Base-by-base conservation (phyloP, 2,113 vertebrate species). In the Poecile atricapillus region DNA sequence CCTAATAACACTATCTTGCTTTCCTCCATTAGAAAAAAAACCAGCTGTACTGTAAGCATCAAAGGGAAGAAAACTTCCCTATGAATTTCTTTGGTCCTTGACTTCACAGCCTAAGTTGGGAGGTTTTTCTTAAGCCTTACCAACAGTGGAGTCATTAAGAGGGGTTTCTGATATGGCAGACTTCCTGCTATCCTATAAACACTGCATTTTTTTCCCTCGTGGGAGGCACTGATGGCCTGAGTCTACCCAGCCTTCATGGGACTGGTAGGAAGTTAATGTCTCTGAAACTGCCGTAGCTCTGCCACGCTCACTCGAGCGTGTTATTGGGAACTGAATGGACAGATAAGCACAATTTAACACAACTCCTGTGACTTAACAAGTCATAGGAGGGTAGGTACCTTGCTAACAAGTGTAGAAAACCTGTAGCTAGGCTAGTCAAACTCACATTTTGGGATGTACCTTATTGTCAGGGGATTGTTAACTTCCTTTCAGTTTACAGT, bases 21-120 rank as follows among this genome's bases (percentile, higher is more conserved):
- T 77, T 76, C 12, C 30, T 75, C 11, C n/a, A 3, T 58, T 50
- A 55, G 28, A 69, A 81, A 77, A 78, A 63, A 81, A 41, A 11
- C 2, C 5, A 7, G 1, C 3, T 58, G 62, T 41, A 43, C 25
- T 3, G 1, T 37, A 25, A 47, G 2, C 8, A 67, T 55, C 35
- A 55, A 49, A 67, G 20, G 13, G 35, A 74, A 91, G 23, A 33
- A 77, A 74, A 89, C 33, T 74, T 80, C 53, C 43, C 18, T 67
- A 9, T 2, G 0, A 35, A 47, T 83, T 65, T 70, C 20, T 89
- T 89, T 35, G 35, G 25, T 84, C 46, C 23, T 74, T 67, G 33
- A 56, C 11, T 74, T 94, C 49, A 41, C 9, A 58, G 15, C 3
- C 60, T 33, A 33, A 44, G 7, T 21, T 28, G 7, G 5, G 35